Evolutionary conservation across 1,140 invertebrate species (phyloP).

Genomic region (Drosophila sturtevanti): DNA sequence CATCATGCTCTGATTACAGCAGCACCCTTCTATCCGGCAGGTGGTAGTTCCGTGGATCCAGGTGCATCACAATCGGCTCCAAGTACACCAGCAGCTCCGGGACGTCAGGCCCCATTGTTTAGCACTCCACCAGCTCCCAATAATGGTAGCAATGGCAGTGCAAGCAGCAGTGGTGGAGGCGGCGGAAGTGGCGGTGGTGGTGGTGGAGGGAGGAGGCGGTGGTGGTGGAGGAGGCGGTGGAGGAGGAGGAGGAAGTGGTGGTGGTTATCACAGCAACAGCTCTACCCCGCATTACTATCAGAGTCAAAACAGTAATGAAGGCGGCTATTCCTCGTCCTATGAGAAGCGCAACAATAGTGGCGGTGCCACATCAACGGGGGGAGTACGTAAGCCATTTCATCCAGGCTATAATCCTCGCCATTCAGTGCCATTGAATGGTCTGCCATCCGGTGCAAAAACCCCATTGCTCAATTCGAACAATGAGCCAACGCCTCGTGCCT

Average conservation of each 20-base stretch:
- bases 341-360: constrained; percentile 73
- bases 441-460: constrained; percentile 57
- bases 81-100: constrained; percentile 68
- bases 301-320: constrained; percentile 59
- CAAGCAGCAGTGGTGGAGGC: constrained; percentile 14
- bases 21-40: constrained; percentile 62
- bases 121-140: constrained; percentile 74
- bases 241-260: constrained; percentile 24
- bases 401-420: constrained; percentile 69
- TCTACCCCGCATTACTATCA: constrained; percentile 74
- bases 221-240: constrained; percentile 3
- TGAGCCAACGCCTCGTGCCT: constrained; percentile 71
- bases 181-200: constrained; percentile 25
- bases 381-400: constrained; percentile 62
- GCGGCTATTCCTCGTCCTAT: constrained; percentile 49
- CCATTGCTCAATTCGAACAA: constrained; percentile 69
- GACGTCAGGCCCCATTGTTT: constrained; percentile 75
- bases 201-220: not conserved
- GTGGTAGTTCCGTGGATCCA: constrained; percentile 40
- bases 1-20: constrained; percentile 74
- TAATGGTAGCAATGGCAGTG: constrained; percentile 26
- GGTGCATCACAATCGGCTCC: constrained; percentile 74
- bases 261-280: constrained; percentile 72
- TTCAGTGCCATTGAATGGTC: constrained; percentile 56
- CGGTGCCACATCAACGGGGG: constrained; percentile 5